A percentile compares a stretch with the other conserved stretches of the same genome.
phyloP scores from a whole-genome alignment of 2,888 invertebrate species.

The Oligia strigilis region DNA sequence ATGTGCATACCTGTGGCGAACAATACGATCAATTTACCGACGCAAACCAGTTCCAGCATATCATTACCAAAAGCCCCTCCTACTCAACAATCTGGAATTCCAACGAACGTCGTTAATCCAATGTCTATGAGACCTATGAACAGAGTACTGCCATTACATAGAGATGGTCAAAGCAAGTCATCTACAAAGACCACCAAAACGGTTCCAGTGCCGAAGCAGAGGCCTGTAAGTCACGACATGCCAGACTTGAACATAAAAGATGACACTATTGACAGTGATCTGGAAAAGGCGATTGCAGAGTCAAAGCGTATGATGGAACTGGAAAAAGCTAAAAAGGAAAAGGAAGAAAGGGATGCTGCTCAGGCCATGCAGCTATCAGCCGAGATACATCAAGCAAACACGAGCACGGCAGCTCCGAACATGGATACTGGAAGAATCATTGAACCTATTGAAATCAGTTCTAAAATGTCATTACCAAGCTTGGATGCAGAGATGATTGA shows the following conservation, averaged over 20 bases:
- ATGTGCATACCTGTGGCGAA: slow-evolving; percentile 87
- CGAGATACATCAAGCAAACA: slow-evolving; percentile 81
- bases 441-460: slow-evolving; percentile 68
- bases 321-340: slow-evolving; percentile 85
- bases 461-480: slow-evolving; percentile 85
- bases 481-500: slow-evolving; percentile 84
- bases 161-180: slow-evolving; percentile 91
- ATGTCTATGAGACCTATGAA: slow-evolving; percentile 94
- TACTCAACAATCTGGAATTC: slow-evolving; percentile 91
- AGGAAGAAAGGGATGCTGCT: slow-evolving; percentile 85
- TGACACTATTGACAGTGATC: slow-evolving; percentile 88
- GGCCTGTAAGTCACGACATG: slow-evolving; percentile 87
- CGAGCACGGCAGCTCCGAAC: slow-evolving; percentile 73
- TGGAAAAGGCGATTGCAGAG: slow-evolving; percentile 88
- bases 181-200: slow-evolving; percentile 80
- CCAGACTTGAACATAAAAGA: slow-evolving; percentile 89
- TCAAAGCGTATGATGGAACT: slow-evolving; percentile 89
- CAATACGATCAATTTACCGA: slow-evolving; percentile 87
- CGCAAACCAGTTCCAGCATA: slow-evolving; percentile 90
- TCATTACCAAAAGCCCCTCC: slow-evolving; percentile 91
- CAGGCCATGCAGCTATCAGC: slow-evolving; percentile 82
- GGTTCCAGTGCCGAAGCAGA: slow-evolving; percentile 78
- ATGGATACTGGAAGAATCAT: slow-evolving; percentile 68
- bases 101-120: slow-evolving; percentile 93
- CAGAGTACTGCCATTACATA: slow-evolving; percentile 94